Base-by-base conservation (phyloP, 2,797 vertebrate species). In the Neopelma chrysocephalum region DNA sequence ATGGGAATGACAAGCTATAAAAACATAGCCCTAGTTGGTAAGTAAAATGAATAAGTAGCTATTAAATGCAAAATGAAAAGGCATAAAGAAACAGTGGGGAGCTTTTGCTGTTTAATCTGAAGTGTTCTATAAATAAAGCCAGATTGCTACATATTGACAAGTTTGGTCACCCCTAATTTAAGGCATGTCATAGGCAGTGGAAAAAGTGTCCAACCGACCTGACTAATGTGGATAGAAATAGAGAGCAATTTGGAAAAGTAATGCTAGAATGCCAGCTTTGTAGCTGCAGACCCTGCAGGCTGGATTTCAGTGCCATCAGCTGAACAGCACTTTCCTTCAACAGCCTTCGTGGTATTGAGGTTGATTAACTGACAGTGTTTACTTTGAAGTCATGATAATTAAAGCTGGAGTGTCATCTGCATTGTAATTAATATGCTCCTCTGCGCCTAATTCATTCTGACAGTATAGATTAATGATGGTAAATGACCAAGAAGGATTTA, bases 401-500 rank as follows among this genome's bases (percentile, higher is more conserved):
- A 94, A 82, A 95, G 78, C 34, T 69, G 45, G 71, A 90, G 61
- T 89, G 93, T 93, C 95, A 73, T 89, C 82, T 90, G 50, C 56
- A 12, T 82, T 68, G 89, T 66, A 94, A 94, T 95, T 89, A 96
- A 91, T 86, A 83, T 32, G 80, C 62, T 78, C 27, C 61, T 88
- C 84, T 88, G 89, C 71, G 50, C 53, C 76, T 95, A 95, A 96
- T 93, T 96, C 71, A 53, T 89, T 85, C 75, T 93, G 96, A 95
- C 94, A 96, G 65, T 86, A 86, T 86, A 93, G 96, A 96, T 95
- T 95, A 95, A 96, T 84, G 87, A 82, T 71, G 71, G 95, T 91
- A 91, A 95, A 95, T 66, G 70, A 88, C 94, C 45, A 86, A 73
- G 48, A 53, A 87, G 54, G 79, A 83, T 96, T 96, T 96, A 95